Conservation (phyloP, 2,888 invertebrate species). For the Polydesmus complanatus region DNA sequence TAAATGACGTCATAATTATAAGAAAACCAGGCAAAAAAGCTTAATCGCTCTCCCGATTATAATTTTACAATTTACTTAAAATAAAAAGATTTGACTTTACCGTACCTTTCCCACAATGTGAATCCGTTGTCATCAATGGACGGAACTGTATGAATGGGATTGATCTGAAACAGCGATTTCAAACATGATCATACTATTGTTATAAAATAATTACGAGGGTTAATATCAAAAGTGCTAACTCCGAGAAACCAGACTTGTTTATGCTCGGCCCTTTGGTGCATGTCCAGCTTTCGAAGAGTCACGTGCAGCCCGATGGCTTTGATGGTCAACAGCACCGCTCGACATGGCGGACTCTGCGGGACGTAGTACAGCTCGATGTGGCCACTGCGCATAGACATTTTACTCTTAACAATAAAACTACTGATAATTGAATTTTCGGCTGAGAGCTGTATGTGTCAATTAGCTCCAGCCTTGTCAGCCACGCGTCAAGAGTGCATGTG, state of each 20-base stretch:
- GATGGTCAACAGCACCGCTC: conserved; percentile 27
- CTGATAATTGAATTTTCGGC: too few relatives aligned
- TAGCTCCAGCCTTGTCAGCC: too few relatives aligned
- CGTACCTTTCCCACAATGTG: conserved; percentile 37
- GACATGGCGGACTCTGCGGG: conserved; percentile 25
- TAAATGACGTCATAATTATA: too few relatives aligned
- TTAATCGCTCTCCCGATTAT: too few relatives aligned
- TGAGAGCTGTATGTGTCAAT: too few relatives aligned
- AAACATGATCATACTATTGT: conserved; percentile 10
- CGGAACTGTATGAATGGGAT: conserved; percentile 37
- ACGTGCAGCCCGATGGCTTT: conserved; percentile 26
- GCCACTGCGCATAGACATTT: too few relatives aligned
- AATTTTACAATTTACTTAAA: too few relatives aligned
- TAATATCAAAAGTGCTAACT: conserved; percentile 8
- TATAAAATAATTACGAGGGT: neutral
- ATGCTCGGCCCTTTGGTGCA: conserved; percentile 24
- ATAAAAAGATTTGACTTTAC: too few relatives aligned
- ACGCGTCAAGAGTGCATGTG: too few relatives aligned
- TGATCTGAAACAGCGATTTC: conserved; percentile 24
- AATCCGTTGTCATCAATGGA: conserved; percentile 40
- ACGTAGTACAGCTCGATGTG: conserved; percentile 12
- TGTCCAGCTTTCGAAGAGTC: conserved; percentile 25
- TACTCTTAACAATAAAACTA: too few relatives aligned
- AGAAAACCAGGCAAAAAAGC: too few relatives aligned
- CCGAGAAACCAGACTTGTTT: conserved; percentile 23